Base-by-base conservation (phyloP, 2,888 invertebrate species). In the Herminia tarsipennalis region DNA sequence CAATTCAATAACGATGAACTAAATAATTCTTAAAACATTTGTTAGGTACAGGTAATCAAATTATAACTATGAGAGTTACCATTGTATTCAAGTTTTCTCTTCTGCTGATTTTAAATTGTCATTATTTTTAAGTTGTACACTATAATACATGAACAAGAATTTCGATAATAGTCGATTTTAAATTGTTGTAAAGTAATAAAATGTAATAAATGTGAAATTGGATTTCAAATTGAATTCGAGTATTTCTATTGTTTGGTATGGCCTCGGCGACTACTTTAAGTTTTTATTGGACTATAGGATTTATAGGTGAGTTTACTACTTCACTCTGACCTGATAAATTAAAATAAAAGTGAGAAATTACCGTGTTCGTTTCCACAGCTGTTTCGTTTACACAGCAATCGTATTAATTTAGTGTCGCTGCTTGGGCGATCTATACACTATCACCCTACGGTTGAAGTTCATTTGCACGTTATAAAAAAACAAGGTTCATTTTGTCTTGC, bases 1-100 rank as follows among this genome's bases (percentile, higher is more conserved):
- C 86, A 87, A 45, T 79, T 84, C 16, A 69, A 64, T 16, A 65
- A 28, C 16, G 50, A 61, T 3, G 56, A 61, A 16, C 16, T 38
- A 8, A 40, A 48, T 20, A 32, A 1, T 4, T 18, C 4, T 13
- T 32, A 18, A 10, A 10, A n/a, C n/a, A n/a, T n/a, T n/a, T n/a
- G n/a, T n/a, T n/a, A n/a, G n/a, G n/a, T n/a, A n/a, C n/a, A n/a
- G n/a, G n/a, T n/a, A n/a, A n/a, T n/a, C n/a, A n/a, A n/a, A n/a
- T n/a, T n/a, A n/a, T n/a, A n/a, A n/a, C n/a, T n/a, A n/a, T n/a
- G n/a, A n/a, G n/a, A n/a, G n/a, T n/a, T n/a, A n/a, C n/a, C n/a
- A n/a, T n/a, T n/a, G n/a, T n/a, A n/a, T n/a, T n/a, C n/a, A n/a
- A n/a, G n/a, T n/a, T n/a, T n/a, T n/a, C n/a, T n/a, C n/a, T n/a